Evolutionary conservation across 2,113 vertebrate genomes (phyloP).

Genomic region (Cardinalis cardinalis): DNA sequence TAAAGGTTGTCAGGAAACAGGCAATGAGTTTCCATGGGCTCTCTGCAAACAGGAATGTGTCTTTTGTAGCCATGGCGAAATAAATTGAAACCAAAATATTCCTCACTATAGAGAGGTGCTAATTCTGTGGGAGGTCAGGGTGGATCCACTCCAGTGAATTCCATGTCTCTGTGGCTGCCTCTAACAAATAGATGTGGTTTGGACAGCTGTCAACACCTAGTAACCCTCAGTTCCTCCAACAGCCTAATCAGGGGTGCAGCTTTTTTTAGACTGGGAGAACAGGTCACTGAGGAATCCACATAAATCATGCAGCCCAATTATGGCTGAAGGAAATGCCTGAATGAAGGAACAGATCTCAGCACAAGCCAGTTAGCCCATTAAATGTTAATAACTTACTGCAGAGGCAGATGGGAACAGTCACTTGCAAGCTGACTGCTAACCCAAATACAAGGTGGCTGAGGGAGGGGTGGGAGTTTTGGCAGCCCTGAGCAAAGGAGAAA

Average conservation of each 20-base stretch:
- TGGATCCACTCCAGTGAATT: conserved; percentile 7
- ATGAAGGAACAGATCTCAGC: conserved; percentile 3
- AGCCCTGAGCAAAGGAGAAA: background rate
- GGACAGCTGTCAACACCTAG: background rate
- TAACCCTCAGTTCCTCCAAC: background rate
- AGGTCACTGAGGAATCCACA: conserved; percentile 13
- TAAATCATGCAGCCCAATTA: background rate
- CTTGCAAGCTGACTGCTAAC: conserved; percentile 36
- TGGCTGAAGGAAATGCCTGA: background rate
- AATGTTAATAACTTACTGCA: conserved; percentile 28
- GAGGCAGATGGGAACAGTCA: conserved; percentile 33
- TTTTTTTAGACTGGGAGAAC: background rate
- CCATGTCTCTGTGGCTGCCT: background rate
- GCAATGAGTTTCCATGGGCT: background rate
- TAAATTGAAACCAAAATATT: conserved; percentile 31
- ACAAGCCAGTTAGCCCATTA: conserved; percentile 26
- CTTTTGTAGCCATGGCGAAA: conserved; percentile 49
- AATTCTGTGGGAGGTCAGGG: conserved; percentile 5
- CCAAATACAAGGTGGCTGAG: background rate
- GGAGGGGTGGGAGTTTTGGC: background rate
- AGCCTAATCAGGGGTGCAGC: background rate
- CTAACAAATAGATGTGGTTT: background rate
- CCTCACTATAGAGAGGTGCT: background rate
- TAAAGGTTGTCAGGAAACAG: conserved; percentile 11
- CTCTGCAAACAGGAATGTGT: background rate